Conservation (phyloP, 2,888 invertebrate genomes). For the Adelphocoris suturalis region DNA sequence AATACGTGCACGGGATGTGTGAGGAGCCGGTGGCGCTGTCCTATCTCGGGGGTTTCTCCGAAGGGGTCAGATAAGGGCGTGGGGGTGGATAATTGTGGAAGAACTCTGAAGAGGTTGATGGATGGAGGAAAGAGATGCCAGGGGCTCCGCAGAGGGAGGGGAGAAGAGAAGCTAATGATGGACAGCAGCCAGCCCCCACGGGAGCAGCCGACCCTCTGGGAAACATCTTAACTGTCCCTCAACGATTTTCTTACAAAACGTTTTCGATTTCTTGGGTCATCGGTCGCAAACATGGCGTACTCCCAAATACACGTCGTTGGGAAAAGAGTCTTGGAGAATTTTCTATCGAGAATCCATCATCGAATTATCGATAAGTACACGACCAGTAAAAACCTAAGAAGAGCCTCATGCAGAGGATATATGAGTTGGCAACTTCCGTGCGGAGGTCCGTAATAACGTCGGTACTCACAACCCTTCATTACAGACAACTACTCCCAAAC, state of each 20-base stretch:
- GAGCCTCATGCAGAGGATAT: too few relatives aligned
- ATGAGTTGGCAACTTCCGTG: too few relatives aligned
- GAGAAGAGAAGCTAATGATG: constrained; percentile 61
- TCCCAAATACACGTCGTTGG: too few relatives aligned
- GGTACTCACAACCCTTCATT: too few relatives aligned
- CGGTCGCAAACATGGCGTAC: constrained; percentile 34
- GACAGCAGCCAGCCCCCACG: constrained; percentile 58
- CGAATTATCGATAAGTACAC: too few relatives aligned
- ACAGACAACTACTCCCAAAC: too few relatives aligned
- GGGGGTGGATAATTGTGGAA: constrained; percentile 68
- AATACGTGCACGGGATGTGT: constrained; percentile 66
- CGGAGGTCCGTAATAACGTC: too few relatives aligned
- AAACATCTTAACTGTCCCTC: constrained; percentile 65
- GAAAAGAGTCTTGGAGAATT: too few relatives aligned
- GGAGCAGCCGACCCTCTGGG: constrained; percentile 49
- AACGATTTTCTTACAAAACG: constrained; percentile 57
- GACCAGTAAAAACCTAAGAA: too few relatives aligned
- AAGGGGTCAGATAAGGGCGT: constrained; percentile 52
- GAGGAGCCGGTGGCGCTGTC: constrained; percentile 28
- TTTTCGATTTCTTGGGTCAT: constrained; percentile 49
- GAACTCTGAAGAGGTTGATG: constrained; percentile 67
- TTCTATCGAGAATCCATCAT: too few relatives aligned
- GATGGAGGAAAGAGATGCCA: constrained; percentile 62
- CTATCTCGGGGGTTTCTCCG: not conserved
- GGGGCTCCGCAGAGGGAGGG: constrained; percentile 11